Evolutionary conservation across 2,888 invertebrate genomes (phyloP).

Genomic region (Podabrus alpinus): DNA sequence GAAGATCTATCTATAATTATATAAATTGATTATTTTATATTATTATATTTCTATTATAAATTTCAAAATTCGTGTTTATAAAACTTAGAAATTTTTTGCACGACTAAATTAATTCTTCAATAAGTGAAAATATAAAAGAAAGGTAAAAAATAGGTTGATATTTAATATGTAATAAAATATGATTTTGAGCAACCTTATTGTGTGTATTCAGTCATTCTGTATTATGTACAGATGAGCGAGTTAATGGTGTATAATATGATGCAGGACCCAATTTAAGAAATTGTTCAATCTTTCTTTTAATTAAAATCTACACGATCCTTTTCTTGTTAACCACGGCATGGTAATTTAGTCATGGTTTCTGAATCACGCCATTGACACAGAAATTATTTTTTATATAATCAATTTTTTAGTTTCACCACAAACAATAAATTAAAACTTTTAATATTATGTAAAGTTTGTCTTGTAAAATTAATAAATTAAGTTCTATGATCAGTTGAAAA

Average conservation of each 20-base stretch:
- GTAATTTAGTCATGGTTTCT: background rate
- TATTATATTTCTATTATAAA: no score
- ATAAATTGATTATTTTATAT: no score
- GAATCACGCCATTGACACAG: background rate
- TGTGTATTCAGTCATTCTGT: background rate
- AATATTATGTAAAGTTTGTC: background rate
- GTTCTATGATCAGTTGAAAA: background rate
- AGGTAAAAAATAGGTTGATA: background rate
- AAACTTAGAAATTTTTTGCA: background rate
- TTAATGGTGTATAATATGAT: background rate
- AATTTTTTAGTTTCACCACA: background rate
- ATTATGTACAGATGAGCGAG: background rate
- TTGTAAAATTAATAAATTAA: background rate
- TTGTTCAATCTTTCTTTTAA: background rate
- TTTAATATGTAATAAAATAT: slow-evolving; percentile 1
- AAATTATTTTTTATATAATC: background rate
- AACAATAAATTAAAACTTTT: background rate
- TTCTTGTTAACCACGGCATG: background rate
- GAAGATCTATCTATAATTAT: no score
- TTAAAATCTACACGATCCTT: background rate
- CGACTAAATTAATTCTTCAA: background rate
- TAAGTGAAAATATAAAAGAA: background rate
- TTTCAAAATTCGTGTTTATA: no score
- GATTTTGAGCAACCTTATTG: background rate
- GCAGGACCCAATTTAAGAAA: background rate